Percentiles rank a stretch among this genome's conserved stretches.
Conservation (phyloP, 2,888 invertebrate species). For the Drosophila anomalata region DNA sequence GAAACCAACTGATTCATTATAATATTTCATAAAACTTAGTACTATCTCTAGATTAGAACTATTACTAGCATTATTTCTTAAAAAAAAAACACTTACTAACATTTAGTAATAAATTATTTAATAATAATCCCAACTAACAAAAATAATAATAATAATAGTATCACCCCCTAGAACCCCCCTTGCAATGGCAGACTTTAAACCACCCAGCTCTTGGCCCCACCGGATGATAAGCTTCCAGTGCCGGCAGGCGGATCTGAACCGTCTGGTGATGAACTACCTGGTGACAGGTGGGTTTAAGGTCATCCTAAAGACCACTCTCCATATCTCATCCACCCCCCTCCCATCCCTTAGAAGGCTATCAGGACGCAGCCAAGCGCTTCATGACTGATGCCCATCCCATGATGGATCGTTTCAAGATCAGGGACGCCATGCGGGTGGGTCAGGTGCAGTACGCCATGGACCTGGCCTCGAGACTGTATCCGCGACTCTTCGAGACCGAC, state of each 20-base stretch:
- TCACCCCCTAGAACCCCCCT: slow-evolving; percentile 2
- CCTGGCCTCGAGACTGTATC: slow-evolving; percentile 58
- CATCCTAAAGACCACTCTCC: no score
- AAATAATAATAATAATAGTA: no score
- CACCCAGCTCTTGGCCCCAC: slow-evolving; percentile 45
- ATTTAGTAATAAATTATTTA: no score
- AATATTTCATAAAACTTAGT: no score
- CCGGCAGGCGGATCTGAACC: slow-evolving; percentile 63
- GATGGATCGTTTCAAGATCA: slow-evolving; percentile 40
- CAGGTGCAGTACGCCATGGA: slow-evolving; percentile 63
- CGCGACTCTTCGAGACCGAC: slow-evolving; percentile 55
- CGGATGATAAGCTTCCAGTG: slow-evolving; percentile 63
- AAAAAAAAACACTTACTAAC: no score
- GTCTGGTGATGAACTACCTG: slow-evolving; percentile 61
- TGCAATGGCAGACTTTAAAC: slow-evolving; percentile 18
- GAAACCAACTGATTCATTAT: no score
- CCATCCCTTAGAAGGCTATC: slow-evolving; percentile 54
- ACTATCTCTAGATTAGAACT: no score
- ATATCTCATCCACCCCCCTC: background rate
- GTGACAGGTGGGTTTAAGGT: slow-evolving; percentile 42
- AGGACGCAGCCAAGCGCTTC: slow-evolving; percentile 52
- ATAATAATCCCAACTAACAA: no score
- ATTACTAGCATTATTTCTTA: no score
- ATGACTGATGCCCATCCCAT: slow-evolving; percentile 36
- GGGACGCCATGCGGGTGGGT: slow-evolving; percentile 50